These are phyloP conservation scores for Heteromurus nitidus DNA, from an alignment of 2,888 invertebrate species.

Conservation along the genomic window DNA sequence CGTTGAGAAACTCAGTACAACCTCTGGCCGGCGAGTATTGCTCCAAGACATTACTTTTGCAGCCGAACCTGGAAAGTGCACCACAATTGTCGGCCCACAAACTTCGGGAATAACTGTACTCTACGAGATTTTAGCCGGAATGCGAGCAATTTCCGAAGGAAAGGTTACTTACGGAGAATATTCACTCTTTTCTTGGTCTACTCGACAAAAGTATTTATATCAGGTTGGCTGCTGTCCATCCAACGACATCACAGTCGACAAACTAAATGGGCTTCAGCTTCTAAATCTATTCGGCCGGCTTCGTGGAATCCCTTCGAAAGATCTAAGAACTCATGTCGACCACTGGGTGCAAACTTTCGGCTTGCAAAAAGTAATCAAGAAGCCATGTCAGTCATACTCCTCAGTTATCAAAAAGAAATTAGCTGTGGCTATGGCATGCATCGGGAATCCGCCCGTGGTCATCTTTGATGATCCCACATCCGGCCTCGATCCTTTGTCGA, in stretches of 20 bases:
- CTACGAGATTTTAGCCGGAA: slow-evolving; percentile 49
- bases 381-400: slow-evolving; percentile 40
- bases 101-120: slow-evolving; percentile 45
- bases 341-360: slow-evolving; percentile 40
- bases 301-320: slow-evolving; percentile 37
- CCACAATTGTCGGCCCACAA: slow-evolving; percentile 43
- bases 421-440: slow-evolving; percentile 42
- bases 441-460: slow-evolving; percentile 57
- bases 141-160: slow-evolving; percentile 40
- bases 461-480: slow-evolving; percentile 56
- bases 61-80: slow-evolving; percentile 46
- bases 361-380: slow-evolving; percentile 25
- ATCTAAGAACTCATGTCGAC: slow-evolving; percentile 14
- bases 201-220: slow-evolving; percentile 29
- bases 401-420: slow-evolving; percentile 33
- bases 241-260: slow-evolving; percentile 10
- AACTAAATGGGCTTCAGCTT: slow-evolving; percentile 43
- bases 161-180: slow-evolving; percentile 35
- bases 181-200: slow-evolving; percentile 38
- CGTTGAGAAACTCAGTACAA: slow-evolving; percentile 19
- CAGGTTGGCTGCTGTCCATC: slow-evolving; percentile 47
- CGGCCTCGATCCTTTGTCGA: slow-evolving; percentile 44
- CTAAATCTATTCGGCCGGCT: slow-evolving; percentile 53
- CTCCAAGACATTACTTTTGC: slow-evolving; percentile 41
- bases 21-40: not conserved